Evolutionary conservation across 2,113 vertebrate species (phyloP).

Genomic region (Silurus glanis): DNA sequence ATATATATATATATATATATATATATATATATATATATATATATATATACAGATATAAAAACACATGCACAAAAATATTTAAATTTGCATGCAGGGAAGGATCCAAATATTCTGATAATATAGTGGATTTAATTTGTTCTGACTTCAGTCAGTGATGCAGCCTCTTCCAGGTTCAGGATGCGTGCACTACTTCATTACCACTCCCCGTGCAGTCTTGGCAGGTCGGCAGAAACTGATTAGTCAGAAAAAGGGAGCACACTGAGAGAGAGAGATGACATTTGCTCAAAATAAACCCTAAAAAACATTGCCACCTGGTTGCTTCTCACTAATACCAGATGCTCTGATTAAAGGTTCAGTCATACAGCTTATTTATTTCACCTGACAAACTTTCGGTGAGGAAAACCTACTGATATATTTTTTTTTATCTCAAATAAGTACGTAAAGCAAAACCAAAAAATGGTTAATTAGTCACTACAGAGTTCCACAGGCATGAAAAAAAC

Average conservation of each 20-base stretch:
- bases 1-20: too few relatives aligned
- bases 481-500: not conserved
- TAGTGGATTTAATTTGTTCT: conserved; percentile 64
- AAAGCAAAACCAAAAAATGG: not conserved
- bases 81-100: conserved; percentile 53
- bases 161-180: conserved; percentile 64
- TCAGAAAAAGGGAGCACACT: conserved; percentile 61
- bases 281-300: conserved; percentile 70
- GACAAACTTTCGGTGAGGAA: conserved; percentile 59
- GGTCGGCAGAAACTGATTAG: conserved; percentile 78
- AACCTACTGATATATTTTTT: not conserved
- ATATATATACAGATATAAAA: conserved; percentile 7
- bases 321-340: conserved; percentile 44
- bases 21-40: too few relatives aligned
- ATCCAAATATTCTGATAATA: conserved; percentile 65
- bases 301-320: conserved; percentile 46
- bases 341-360: conserved; percentile 50
- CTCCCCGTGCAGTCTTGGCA: conserved; percentile 67
- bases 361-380: conserved; percentile 67
- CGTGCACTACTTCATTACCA: conserved; percentile 73
- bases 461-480: not conserved
- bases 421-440: not conserved
- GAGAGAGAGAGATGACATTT: conserved; percentile 61
- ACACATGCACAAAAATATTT: conserved; percentile 40
- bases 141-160: conserved; percentile 61